Conservation (phyloP, 2,797 vertebrate species). For the Galaxias olidus region DNA sequence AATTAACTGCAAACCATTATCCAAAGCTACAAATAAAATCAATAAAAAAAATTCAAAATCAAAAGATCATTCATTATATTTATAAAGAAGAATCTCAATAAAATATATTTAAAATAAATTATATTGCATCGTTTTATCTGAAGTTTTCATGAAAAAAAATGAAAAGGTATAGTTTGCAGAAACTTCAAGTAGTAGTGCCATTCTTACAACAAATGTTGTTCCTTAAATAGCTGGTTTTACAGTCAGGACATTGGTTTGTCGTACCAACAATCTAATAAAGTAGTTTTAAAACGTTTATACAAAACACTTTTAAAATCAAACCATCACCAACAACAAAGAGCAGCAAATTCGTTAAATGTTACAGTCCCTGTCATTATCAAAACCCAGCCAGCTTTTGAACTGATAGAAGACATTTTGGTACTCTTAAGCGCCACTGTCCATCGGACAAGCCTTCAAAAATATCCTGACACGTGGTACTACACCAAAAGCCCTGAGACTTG, state of each 20-base stretch:
- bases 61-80: background rate
- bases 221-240: too few relatives aligned
- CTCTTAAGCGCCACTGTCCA: background rate
- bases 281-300: too few relatives aligned
- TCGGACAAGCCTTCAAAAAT: conserved; percentile 39
- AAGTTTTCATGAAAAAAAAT: conserved; percentile 16
- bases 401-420: background rate
- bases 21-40: background rate
- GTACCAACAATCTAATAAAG: too few relatives aligned
- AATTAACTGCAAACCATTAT: conserved; percentile 16
- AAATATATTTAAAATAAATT: background rate
- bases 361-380: too few relatives aligned
- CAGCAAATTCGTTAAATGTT: too few relatives aligned
- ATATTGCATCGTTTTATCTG: conserved; percentile 1
- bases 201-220: too few relatives aligned
- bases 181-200: too few relatives aligned
- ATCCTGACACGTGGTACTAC: conserved; percentile 38
- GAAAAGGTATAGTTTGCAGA: background rate
- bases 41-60: background rate
- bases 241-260: too few relatives aligned
- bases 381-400: background rate
- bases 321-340: too few relatives aligned
- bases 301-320: too few relatives aligned
- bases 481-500: conserved; percentile 32
- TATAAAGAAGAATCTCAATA: background rate